Evolutionary conservation across 2,888 invertebrate genomes (phyloP).

Genomic region (Noctua janthe): DNA sequence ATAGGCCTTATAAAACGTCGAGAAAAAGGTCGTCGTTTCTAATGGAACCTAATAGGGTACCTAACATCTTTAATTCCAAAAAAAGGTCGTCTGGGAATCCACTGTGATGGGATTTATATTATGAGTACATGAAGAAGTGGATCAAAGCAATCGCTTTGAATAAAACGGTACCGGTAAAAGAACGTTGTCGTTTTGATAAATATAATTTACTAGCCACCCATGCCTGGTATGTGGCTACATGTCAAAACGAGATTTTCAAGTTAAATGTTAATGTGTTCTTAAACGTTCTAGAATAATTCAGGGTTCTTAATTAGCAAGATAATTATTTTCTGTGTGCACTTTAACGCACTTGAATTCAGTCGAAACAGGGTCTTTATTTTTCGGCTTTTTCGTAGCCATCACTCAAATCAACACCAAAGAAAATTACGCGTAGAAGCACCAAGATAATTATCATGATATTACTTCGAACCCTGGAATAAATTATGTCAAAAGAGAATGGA

Average conservation of each 20-base stretch:
- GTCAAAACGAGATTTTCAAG: neutral
- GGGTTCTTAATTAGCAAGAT: no score
- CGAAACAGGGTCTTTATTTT: no score
- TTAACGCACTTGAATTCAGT: no score
- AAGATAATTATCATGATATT: no score
- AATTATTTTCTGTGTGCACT: no score
- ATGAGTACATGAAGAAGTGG: neutral
- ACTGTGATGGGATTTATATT: neutral
- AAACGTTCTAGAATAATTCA: neutral
- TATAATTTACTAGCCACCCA: neutral
- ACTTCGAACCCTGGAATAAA: no score
- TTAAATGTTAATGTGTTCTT: neutral
- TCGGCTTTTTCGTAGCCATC: no score
- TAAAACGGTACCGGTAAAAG: neutral
- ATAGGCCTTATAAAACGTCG: no score
- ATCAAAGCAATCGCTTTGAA: neutral
- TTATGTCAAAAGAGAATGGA: neutral
- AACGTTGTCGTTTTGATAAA: neutral
- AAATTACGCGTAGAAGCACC: no score
- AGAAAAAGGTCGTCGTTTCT: no score
- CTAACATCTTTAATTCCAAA: neutral
- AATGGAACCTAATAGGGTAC: neutral
- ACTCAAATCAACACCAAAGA: no score
- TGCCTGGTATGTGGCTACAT: neutral
- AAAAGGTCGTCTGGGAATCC: neutral